Conservation (phyloP, 1,140 invertebrate genomes). For the Halesus radiatus region DNA sequence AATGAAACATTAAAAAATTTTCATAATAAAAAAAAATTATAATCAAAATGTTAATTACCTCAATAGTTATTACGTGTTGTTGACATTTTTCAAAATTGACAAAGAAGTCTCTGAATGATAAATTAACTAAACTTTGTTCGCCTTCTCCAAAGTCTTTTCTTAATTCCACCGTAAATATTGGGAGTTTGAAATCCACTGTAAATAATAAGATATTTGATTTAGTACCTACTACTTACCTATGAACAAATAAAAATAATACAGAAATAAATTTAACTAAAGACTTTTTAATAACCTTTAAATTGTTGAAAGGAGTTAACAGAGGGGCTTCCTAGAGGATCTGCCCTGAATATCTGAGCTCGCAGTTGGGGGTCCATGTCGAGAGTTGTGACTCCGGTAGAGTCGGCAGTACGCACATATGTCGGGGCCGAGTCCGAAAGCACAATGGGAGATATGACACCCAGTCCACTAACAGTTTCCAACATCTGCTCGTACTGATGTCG, state of each 20-base stretch:
- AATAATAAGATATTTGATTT: conserved; percentile 37
- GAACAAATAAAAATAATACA: neutral
- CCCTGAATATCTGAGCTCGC: conserved; percentile 67
- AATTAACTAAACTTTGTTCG: conserved; percentile 81
- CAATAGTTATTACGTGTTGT: conserved; percentile 77
- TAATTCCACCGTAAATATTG: conserved; percentile 80
- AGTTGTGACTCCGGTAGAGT: conserved; percentile 65
- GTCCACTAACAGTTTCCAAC: conserved; percentile 78
- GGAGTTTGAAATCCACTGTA: conserved; percentile 79
- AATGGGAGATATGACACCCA: conserved; percentile 50
- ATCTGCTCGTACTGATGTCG: conserved; percentile 92
- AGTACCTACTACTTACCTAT: neutral
- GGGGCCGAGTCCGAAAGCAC: conserved; percentile 28
- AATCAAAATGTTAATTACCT: conserved; percentile 64
- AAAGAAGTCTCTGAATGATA: conserved; percentile 86
- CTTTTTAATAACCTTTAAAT: conserved; percentile 45
- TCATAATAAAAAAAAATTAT: neutral
- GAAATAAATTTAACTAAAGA: too few relatives aligned
- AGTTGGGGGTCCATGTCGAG: conserved; percentile 74
- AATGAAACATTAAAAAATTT: conserved; percentile 14
- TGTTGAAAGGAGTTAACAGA: conserved; percentile 46
- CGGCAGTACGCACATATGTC: conserved; percentile 58
- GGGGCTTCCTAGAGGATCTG: conserved; percentile 21
- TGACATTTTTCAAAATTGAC: conserved; percentile 80
- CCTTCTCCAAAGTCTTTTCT: conserved; percentile 75